Percentiles rank a stretch among this genome's conserved stretches.
phyloP scores from a whole-genome alignment of 2,797 vertebrate species.

The Channallabes apus region DNA sequence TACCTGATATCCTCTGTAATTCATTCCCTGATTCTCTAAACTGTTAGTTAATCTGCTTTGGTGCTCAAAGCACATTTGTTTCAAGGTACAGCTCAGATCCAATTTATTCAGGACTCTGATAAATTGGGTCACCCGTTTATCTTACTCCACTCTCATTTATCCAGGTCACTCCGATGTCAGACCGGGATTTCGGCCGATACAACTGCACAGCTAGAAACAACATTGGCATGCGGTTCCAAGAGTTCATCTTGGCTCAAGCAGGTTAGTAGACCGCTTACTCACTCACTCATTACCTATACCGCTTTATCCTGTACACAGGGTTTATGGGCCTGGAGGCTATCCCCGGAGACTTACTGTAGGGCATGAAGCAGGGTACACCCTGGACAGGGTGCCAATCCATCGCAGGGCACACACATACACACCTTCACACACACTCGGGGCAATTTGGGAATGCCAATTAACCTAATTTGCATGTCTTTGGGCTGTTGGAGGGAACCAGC shows the following conservation, averaged over 20 bases:
- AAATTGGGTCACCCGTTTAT: slow-evolving; percentile 2
- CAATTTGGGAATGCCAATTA: no score
- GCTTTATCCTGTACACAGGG: no score
- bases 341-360: no score
- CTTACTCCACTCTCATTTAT: slow-evolving; percentile 14
- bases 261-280: slow-evolving; percentile 75
- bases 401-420: no score
- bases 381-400: no score
- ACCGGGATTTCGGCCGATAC: slow-evolving; percentile 93
- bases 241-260: slow-evolving; percentile 92
- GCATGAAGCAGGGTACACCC: no score
- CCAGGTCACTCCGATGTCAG: slow-evolving; percentile 92
- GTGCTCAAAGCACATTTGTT: neutral
- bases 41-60: slow-evolving; percentile 13
- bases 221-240: slow-evolving; percentile 90
- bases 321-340: no score
- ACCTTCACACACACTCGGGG: no score
- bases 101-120: slow-evolving; percentile 2
- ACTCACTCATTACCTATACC: no score
- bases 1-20: neutral
- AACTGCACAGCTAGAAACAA: slow-evolving; percentile 96
- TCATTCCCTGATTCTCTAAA: slow-evolving; percentile 4
- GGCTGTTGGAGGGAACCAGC: no score
- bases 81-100: neutral
- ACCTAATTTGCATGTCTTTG: no score